phyloP scores from a whole-genome alignment of 2,113 vertebrate species.

The Tinamus guttatus region DNA sequence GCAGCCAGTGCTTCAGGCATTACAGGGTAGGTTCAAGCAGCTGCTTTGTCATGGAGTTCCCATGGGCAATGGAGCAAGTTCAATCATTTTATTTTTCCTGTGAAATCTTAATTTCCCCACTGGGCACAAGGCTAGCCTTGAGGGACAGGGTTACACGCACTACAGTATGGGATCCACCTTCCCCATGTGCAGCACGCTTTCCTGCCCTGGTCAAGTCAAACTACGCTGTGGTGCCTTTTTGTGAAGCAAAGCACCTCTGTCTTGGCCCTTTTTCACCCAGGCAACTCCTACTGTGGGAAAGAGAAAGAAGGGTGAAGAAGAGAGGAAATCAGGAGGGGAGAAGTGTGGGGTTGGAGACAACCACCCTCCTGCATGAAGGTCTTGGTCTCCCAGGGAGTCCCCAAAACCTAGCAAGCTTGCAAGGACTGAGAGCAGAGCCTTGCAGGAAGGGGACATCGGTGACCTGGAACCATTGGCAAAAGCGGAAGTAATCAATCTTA shows the following conservation, averaged over 20 bases:
- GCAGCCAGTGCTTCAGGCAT: fast-evolving
- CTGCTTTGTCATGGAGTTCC: background rate
- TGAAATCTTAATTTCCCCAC: background rate
- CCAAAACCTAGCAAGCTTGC: background rate
- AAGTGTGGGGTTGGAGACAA: fast-evolving
- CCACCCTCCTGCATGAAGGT: background rate
- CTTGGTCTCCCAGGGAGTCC: fast-evolving
- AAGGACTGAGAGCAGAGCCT: background rate
- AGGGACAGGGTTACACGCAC: background rate
- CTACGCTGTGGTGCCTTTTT: fast-evolving
- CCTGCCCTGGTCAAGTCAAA: background rate
- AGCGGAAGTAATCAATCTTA: background rate
- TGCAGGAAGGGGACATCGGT: background rate
- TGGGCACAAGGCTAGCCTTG: background rate
- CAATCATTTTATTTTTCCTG: background rate
- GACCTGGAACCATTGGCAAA: background rate
- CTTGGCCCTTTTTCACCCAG: background rate
- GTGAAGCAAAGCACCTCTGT: background rate
- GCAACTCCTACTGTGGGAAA: fast-evolving
- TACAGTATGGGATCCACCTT: background rate
- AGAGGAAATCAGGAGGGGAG: background rate
- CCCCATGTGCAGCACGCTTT: background rate
- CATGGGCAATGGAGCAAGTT: background rate
- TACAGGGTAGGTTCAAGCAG: background rate
- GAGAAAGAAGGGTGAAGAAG: background rate